Percentiles rank a stretch among this genome's conserved stretches.
phyloP scores from a whole-genome alignment of 2,888 invertebrate species.

The Lithophane leautieri region DNA sequence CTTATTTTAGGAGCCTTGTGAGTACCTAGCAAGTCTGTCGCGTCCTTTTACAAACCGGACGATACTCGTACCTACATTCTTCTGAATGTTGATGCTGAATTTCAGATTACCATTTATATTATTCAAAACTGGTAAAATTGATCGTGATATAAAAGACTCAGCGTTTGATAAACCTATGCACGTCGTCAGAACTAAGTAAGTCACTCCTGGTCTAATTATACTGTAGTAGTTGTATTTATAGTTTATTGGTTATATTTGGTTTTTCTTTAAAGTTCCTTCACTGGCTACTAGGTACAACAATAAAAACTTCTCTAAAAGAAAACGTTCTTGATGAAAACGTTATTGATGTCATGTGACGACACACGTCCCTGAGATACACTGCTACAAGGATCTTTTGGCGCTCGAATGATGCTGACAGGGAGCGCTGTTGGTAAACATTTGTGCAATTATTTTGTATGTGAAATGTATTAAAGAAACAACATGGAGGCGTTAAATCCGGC shows the following conservation, averaged over 20 bases:
- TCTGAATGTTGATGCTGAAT: conserved; percentile 24
- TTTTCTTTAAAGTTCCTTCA: not conserved
- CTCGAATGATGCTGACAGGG: not conserved
- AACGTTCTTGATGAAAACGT: not conserved
- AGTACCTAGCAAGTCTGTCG: conserved; percentile 63
- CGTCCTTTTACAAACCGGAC: not conserved
- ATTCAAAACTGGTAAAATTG: conserved; percentile 85
- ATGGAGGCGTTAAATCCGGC: too few species aligned
- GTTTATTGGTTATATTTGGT: not conserved
- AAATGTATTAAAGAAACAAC: not conserved
- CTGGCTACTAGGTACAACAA: not conserved
- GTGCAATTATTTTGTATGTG: not conserved
- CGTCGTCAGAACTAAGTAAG: conserved; percentile 77
- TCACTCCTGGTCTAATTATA: not conserved
- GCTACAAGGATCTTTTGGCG: not conserved
- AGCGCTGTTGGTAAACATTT: not conserved
- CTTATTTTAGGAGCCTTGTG: conserved; percentile 86
- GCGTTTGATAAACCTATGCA: conserved; percentile 81
- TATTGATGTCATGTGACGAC: not conserved
- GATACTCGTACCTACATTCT: not conserved
- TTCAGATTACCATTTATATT: conserved; percentile 86
- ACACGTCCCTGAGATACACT: not conserved
- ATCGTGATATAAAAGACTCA: conserved; percentile 82
- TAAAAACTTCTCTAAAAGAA: not conserved
- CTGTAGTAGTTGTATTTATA: conserved; percentile 24